These are phyloP conservation scores for Lasioglossum malachurum DNA, from an alignment of 2,888 invertebrate species.

Conservation along the genomic window DNA sequence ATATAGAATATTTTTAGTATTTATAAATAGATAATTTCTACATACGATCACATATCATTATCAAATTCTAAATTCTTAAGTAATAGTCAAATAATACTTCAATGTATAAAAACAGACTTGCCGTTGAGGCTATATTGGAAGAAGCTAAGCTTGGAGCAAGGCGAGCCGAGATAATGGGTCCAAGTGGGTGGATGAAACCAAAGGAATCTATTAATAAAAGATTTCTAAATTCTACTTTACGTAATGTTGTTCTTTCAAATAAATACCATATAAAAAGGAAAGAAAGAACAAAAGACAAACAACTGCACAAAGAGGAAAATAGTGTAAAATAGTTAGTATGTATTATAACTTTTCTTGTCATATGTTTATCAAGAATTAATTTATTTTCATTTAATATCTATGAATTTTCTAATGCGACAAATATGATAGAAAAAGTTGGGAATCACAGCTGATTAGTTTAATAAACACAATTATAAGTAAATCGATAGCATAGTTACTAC, in stretches of 20 bases:
- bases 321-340: slow-evolving; percentile 38
- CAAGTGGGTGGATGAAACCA: slow-evolving; percentile 83
- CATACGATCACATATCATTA: neutral
- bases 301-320: slow-evolving; percentile 45
- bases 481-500: neutral
- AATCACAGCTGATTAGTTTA: neutral
- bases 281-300: slow-evolving; percentile 54
- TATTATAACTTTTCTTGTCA: neutral
- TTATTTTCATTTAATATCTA: neutral
- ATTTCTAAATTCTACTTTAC: slow-evolving; percentile 82
- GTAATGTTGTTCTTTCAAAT: slow-evolving; percentile 81
- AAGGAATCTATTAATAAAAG: slow-evolving; percentile 82
- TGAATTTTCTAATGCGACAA: neutral
- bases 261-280: slow-evolving; percentile 65
- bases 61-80: neutral
- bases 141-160: slow-evolving; percentile 82
- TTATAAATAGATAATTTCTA: neutral
- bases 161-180: slow-evolving; percentile 82
- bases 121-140: slow-evolving; percentile 82
- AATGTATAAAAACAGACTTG: slow-evolving; percentile 70
- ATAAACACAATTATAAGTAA: neutral
- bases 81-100: neutral
- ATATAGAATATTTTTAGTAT: neutral
- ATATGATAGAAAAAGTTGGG: neutral
- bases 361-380: neutral